Evolutionary conservation across 2,797 vertebrate species (phyloP).

Genomic region (Aselliscus stoliczkanus): DNA sequence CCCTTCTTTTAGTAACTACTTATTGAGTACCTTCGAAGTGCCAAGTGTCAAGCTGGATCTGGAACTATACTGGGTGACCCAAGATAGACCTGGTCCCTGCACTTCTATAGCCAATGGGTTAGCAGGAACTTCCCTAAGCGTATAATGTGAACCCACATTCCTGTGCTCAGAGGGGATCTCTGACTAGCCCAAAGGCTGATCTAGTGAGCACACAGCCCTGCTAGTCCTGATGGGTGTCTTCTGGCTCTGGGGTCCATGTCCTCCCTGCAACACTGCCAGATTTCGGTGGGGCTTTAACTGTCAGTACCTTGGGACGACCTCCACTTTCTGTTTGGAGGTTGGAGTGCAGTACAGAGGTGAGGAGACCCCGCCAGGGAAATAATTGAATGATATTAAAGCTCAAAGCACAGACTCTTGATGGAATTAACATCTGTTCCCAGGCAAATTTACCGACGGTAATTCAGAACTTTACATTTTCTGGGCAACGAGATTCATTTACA

Average conservation of each 20-base stretch:
- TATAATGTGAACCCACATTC: background rate
- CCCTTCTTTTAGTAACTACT: background rate
- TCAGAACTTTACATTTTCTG: conserved; percentile 55
- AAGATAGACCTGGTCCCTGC: background rate
- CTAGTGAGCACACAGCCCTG: no score
- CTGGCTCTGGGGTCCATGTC: background rate
- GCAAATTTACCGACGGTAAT: conserved; percentile 35
- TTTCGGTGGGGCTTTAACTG: no score
- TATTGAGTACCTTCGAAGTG: background rate
- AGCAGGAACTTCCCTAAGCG: background rate
- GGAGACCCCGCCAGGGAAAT: background rate
- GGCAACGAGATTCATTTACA: conserved; percentile 56
- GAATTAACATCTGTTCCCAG: conserved; percentile 60
- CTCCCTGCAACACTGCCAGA: background rate
- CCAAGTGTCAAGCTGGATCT: background rate
- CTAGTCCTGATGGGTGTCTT: background rate
- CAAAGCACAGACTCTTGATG: conserved; percentile 59
- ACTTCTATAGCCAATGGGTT: background rate
- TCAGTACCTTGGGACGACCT: background rate
- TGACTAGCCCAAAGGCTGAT: background rate
- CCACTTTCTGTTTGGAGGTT: background rate
- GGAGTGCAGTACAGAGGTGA: background rate
- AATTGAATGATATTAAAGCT: conserved; percentile 56
- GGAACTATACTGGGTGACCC: background rate
- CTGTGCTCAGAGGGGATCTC: background rate